Evolutionary conservation across 2,113 vertebrate genomes (phyloP), one percentile per base, ranked within the genome.

Genomic region (Ovibos moschatus): DNA sequence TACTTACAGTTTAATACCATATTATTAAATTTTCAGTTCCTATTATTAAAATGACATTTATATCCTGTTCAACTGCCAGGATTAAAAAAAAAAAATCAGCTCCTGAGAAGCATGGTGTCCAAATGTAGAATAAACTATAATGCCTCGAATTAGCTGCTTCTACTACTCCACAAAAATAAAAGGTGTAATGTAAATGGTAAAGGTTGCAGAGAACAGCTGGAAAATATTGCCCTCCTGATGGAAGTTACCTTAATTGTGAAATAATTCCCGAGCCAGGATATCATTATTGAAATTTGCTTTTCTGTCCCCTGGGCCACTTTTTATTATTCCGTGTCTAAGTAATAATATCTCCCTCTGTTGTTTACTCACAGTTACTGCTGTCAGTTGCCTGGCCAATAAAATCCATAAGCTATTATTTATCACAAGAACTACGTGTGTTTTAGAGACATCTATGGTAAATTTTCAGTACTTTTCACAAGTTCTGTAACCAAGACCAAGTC

Each of bases 161-260:
- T 45, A 93, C 95, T 98, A 86, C 91, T 97, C 93, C 90, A 96
- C 55, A 90, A 83, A 93, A 97, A 97, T 67, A 79, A 55, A 94
- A 87, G 84, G 64, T 28, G 62, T 81, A 96, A 95, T 87, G 82
- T 78, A 82, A 91, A 85, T 90, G 60, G 85, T 60, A 19, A 11
- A 94, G 60, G 50, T 97, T 98, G 96, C 90, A 96, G 86, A 50
- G 79, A 98, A 97, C 97, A 98, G 97, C 97, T 98, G 97, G 95
- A 98, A 98, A 82, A 95, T 98, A 98, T 98, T 98, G 62, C 97
- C 88, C 98, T 98, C 98, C 94, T 78, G 94, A 97, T 97, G 96
- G 93, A 98, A 96, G 79, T 86, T 98, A 96, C 74, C 87, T 97
- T 97, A 92, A 96, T 95, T 97, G 60, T 93, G 64, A 74, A 96